Evolutionary conservation across 2,113 vertebrate genomes (phyloP).

Genomic region (Zosterops pallidus): DNA sequence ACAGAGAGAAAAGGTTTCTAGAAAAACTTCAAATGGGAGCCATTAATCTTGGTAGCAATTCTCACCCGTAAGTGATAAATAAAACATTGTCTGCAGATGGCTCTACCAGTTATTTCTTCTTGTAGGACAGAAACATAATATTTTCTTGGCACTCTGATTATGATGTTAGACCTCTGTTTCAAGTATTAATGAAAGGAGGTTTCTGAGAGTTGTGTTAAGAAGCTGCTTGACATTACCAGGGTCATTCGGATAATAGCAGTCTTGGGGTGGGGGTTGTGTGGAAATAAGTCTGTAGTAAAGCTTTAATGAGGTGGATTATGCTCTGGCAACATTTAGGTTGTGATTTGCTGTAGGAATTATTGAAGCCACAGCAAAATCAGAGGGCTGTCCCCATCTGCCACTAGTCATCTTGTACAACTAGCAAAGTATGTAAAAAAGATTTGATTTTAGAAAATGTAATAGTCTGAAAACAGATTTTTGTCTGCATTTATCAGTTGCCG

Average conservation of each 20-base stretch:
- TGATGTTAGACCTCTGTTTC: not conserved
- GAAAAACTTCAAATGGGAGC: not conserved
- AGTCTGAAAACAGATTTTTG: not conserved
- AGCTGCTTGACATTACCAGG: not conserved
- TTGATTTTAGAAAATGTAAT: not conserved
- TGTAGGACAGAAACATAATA: not conserved
- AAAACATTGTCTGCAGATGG: not conserved
- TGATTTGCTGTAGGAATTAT: not conserved
- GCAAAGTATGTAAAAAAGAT: not conserved
- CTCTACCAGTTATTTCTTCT: not conserved
- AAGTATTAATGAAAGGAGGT: not conserved
- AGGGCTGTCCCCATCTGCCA: not conserved
- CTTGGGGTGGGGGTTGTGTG: not conserved
- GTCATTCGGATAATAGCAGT: not conserved
- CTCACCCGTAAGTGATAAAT: not conserved
- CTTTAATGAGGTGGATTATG: not conserved
- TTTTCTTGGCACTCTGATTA: not conserved
- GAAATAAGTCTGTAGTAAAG: not conserved
- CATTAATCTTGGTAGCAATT: not conserved
- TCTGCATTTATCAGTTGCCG: not conserved
- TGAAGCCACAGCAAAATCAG: not conserved
- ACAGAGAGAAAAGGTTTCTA: not conserved
- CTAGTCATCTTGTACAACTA: not conserved
- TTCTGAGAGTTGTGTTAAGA: slow-evolving; percentile 10
- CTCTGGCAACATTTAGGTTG: not conserved